Evolutionary conservation across 2,888 invertebrate genomes (phyloP).

Genomic region (Cantharis lateralis): DNA sequence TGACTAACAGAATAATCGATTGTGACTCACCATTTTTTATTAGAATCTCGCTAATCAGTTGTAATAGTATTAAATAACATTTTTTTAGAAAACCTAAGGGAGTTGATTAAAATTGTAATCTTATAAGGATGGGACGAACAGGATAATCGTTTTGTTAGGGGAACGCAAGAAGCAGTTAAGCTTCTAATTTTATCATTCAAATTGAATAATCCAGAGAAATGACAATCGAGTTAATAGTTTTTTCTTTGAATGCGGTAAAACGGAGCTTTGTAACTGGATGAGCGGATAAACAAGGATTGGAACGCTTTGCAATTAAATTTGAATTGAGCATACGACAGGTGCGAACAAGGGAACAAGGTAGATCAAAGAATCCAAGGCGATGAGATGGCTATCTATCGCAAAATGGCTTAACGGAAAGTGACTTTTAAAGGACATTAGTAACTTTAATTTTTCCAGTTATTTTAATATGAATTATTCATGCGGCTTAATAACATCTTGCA

Average conservation of each 20-base stretch:
- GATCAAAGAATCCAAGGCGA: constrained; percentile 22
- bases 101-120: not conserved
- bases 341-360: constrained; percentile 6
- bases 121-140: not conserved
- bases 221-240: not conserved
- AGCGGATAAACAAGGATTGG: not conserved
- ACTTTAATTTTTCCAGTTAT: not conserved
- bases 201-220: not conserved
- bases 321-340: constrained; percentile 24
- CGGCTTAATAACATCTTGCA: not conserved
- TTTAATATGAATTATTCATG: not conserved
- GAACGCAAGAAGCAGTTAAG: not conserved
- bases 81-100: not conserved
- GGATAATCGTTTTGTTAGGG: not conserved
- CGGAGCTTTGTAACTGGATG: not conserved
- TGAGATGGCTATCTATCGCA: constrained; percentile 19
- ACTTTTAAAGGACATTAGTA: constrained; percentile 20
- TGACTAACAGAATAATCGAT: not conserved
- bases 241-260: not conserved
- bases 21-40: not conserved
- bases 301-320: constrained; percentile 21
- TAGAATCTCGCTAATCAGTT: not conserved
- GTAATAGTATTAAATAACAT: not conserved
- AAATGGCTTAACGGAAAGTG: constrained; percentile 20
- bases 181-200: not conserved